Evolutionary conservation across 2,888 invertebrate species (phyloP).

Genomic region (Gastracanthus pulcherrimus): DNA sequence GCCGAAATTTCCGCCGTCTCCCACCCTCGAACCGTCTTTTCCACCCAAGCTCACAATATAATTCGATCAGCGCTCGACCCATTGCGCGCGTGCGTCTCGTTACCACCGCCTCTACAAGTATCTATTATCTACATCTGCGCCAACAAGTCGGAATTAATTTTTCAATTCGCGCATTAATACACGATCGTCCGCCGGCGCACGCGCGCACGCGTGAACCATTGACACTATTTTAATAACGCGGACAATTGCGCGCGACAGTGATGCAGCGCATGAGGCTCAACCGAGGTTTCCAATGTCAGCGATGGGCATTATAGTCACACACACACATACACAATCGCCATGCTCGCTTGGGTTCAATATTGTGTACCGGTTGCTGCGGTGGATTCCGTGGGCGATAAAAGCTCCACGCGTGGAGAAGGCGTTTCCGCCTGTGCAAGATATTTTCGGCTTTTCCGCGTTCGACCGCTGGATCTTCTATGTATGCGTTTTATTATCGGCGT

Average conservation of each 20-base stretch:
- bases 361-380: neutral
- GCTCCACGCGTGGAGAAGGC: neutral
- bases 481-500: neutral
- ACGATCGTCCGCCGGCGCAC: neutral
- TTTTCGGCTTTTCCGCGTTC: constrained; percentile 3
- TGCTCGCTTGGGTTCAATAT: too few relatives aligned
- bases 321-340: too few relatives aligned
- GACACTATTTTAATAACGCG: constrained; percentile 12
- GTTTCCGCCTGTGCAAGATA: neutral
- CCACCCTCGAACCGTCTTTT: too few relatives aligned
- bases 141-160: neutral
- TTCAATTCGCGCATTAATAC: neutral
- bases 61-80: too few relatives aligned
- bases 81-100: too few relatives aligned
- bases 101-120: too few relatives aligned
- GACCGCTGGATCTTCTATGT: neutral
- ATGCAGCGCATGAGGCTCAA: neutral
- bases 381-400: neutral
- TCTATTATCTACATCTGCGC: neutral
- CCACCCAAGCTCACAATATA: too few relatives aligned
- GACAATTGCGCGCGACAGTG: too few relatives aligned
- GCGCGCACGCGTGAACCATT: neutral
- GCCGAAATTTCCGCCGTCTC: too few relatives aligned
- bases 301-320: too few relatives aligned
- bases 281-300: constrained; percentile 33